Evolutionary conservation across 2,113 vertebrate genomes (phyloP).

Genomic region (Proteles cristata): DNA sequence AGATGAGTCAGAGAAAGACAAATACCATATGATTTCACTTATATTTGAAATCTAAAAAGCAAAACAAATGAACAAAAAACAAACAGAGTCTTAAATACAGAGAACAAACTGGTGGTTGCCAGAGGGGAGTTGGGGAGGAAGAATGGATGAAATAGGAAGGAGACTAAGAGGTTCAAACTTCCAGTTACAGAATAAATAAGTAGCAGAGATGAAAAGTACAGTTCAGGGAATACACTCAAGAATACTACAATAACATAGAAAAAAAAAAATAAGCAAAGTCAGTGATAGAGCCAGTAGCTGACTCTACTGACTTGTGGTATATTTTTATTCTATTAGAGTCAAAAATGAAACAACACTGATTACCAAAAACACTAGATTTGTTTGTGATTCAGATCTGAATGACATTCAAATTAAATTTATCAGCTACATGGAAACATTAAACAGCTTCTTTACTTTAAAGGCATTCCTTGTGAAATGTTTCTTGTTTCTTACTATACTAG

Average conservation of each 20-base stretch:
- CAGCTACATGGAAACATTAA: background rate
- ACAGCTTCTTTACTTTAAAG: background rate
- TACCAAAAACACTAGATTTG: background rate
- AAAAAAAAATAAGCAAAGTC: background rate
- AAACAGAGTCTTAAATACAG: background rate
- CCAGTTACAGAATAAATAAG: background rate
- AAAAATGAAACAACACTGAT: background rate
- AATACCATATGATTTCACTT: background rate
- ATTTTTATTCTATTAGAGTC: background rate
- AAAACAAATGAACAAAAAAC: background rate
- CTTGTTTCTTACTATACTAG: background rate
- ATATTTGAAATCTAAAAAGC: background rate
- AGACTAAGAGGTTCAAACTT: background rate
- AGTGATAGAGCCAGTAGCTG: background rate
- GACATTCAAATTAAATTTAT: background rate
- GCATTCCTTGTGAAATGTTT: background rate
- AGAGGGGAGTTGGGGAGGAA: background rate
- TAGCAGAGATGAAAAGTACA: background rate
- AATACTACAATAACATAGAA: background rate
- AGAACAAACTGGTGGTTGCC: background rate
- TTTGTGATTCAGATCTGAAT: background rate
- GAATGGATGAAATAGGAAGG: background rate
- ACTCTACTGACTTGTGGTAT: background rate
- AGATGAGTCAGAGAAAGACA: background rate
- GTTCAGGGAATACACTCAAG: background rate